Evolutionary conservation across 2,797 vertebrate genomes (phyloP), one percentile per base, ranked within the genome.

Genomic region (Percopsis omiscomaycus): DNA sequence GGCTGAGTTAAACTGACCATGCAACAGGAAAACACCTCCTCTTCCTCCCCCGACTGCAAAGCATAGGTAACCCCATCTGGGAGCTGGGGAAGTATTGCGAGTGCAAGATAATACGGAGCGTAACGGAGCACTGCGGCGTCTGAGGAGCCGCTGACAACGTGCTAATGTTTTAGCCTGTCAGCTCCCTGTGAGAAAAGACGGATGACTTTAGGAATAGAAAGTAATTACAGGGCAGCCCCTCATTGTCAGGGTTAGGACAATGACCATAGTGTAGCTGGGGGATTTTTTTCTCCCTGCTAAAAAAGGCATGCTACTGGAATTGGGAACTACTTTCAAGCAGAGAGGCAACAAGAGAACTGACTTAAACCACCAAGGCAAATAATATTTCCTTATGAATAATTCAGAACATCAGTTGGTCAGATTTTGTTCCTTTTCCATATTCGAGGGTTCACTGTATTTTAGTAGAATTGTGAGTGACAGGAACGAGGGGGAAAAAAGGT

Each of bases 141-240:
- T 74, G 85, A 83, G 71, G 77, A 84, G 86, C 72, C 46, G 73
- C 77, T 80, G 82, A 89, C 89, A 84, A 85, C 63, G 78, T 81
- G 84, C 86, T 85, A 88, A 89, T 89, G 88, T 79, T 86, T 84
- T 68, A 81, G 77, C 70, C 81, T 86, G 88, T 89, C 86, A 86
- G 71, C 81, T 77, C 81, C 71, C 58, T 10, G 74, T 9, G 68
- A 68, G 81, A 65, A 55, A 73, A 84, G 87, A 90, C 57, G 67
- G 78, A 88, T 89, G 83, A 78, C 66, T 86, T 84, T 76, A 69
- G 83, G 77, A 90, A 88, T 80, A 84, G 75, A 82, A 80, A 4
- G 71, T 75, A 87, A 89, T 88, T 83, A 85, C 78, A 87, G 79
- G 77, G 82, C 78, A 80, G 73, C 75, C 66, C 65, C 76, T 84